phyloP scores from a whole-genome alignment of 2,113 vertebrate species.

The Phrynocephalus versicolor region DNA sequence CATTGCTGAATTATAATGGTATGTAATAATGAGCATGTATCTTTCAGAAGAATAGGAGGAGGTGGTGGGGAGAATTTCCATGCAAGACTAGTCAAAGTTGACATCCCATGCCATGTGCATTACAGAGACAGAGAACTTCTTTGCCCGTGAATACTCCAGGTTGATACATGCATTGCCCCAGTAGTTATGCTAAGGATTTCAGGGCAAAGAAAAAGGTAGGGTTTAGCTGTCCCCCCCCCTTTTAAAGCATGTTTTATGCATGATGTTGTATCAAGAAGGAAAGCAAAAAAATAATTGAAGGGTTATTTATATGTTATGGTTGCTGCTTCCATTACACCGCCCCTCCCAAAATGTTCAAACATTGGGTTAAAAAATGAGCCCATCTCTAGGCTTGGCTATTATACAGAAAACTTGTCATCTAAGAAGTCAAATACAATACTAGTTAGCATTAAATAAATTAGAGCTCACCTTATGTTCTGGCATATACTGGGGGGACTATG shows the following conservation, averaged over 20 bases:
- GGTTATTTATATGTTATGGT: constrained; percentile 19
- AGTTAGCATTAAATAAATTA: constrained; percentile 27
- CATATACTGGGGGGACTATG: background rate
- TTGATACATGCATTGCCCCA: background rate
- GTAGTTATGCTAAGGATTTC: background rate
- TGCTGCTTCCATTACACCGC: constrained; percentile 40
- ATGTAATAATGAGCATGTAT: background rate
- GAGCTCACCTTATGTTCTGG: constrained; percentile 48
- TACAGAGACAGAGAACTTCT: background rate
- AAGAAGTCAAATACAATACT: constrained; percentile 8
- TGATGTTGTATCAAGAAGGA: constrained; percentile 5
- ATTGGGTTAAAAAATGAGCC: constrained; percentile 27
- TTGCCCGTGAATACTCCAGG: background rate
- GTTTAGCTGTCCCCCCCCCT: background rate
- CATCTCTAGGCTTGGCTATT: constrained; percentile 17
- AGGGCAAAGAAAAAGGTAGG: background rate
- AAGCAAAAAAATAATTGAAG: background rate
- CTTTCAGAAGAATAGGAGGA: background rate
- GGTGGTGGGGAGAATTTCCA: background rate
- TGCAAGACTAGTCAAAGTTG: background rate
- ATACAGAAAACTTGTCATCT: constrained; percentile 33
- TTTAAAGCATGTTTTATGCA: background rate
- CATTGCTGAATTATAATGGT: background rate
- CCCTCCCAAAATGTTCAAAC: constrained; percentile 30
- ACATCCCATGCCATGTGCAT: background rate